Conservation (phyloP, 1,140 invertebrate species). For the Ericerus pela region DNA sequence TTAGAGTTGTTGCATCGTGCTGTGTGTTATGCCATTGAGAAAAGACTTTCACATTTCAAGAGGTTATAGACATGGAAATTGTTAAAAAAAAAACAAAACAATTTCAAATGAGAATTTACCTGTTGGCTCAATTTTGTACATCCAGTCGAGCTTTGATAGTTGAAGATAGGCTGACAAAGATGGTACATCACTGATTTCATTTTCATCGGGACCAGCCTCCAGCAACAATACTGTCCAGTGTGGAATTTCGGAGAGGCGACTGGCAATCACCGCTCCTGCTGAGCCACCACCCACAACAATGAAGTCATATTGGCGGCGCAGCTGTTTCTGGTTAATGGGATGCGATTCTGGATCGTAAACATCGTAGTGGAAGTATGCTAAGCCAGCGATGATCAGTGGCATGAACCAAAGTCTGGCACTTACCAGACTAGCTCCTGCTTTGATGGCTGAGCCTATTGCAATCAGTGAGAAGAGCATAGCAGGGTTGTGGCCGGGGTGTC, state of each 20-base stretch:
- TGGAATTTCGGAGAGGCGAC: slow-evolving; percentile 62
- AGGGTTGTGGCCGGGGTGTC: no score
- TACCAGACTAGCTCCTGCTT: slow-evolving; percentile 25
- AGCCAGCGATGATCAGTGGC: slow-evolving; percentile 59
- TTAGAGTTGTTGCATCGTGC: no score
- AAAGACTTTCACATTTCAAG: no score
- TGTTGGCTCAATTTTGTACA: slow-evolving; percentile 79
- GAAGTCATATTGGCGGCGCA: slow-evolving; percentile 62
- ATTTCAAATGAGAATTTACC: no score
- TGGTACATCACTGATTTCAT: slow-evolving; percentile 77
- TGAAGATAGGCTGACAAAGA: slow-evolving; percentile 75
- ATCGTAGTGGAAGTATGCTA: slow-evolving; percentile 68
- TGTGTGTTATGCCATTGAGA: no score
- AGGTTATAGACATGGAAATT: no score
- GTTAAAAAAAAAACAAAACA: no score
- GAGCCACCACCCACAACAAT: slow-evolving; percentile 80
- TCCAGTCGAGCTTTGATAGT: slow-evolving; percentile 76
- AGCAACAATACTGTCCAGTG: slow-evolving; percentile 70
- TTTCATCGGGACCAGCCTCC: slow-evolving; percentile 85
- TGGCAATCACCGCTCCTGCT: slow-evolving; percentile 83
- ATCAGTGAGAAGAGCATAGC: slow-evolving; percentile 24
- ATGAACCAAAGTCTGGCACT: slow-evolving; percentile 56
- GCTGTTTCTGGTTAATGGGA: slow-evolving; percentile 39
- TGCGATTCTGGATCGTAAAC: slow-evolving; percentile 61
- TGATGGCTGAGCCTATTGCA: slow-evolving; percentile 23